phyloP scores from a whole-genome alignment of 1,140 invertebrate genomes.

The Acromyrmex echinatior region DNA sequence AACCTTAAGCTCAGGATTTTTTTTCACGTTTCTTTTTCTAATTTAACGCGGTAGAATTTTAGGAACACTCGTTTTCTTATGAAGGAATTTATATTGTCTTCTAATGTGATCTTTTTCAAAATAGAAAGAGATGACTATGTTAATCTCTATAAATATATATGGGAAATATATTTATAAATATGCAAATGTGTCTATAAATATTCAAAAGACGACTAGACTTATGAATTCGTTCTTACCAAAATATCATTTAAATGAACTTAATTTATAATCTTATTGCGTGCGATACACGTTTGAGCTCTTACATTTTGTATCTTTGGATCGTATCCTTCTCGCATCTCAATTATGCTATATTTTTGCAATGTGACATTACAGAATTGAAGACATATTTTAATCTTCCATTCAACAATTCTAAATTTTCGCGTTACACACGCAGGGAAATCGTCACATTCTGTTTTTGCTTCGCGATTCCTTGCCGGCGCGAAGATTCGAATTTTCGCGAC shows the following conservation, averaged over 20 bases:
- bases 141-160: neutral
- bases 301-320: neutral
- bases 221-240: neutral
- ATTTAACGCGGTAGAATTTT: neutral
- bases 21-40: neutral
- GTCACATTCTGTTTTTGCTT: constrained; percentile 61
- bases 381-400: constrained; percentile 1
- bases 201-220: neutral
- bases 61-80: neutral
- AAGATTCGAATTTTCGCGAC: neutral
- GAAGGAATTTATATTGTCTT: neutral
- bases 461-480: neutral
- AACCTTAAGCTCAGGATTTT: constrained; percentile 1
- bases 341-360: neutral
- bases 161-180: neutral
- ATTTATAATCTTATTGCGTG: neutral
- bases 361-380: neutral
- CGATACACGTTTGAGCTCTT: neutral
- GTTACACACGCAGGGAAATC: constrained; percentile 34
- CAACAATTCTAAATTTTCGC: neutral
- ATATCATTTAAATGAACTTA: constrained; percentile 9
- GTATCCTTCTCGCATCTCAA: neutral
- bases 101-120: neutral
- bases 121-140: neutral
- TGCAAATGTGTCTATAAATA: neutral